Conservation (phyloP, 2,888 invertebrate species). For the Agrochola lychnidis region DNA sequence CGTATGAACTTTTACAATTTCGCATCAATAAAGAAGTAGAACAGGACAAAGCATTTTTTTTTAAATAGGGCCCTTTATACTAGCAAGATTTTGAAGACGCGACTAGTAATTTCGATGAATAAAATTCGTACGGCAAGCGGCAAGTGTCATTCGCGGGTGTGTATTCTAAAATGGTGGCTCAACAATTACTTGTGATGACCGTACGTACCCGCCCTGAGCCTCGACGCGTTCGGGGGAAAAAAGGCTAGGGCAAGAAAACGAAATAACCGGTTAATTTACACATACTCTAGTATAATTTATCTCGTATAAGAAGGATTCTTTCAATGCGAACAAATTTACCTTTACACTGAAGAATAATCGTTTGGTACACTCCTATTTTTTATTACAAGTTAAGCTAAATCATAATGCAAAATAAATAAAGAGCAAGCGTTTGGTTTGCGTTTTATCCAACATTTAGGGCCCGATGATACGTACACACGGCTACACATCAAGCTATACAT, state of each 20-base stretch:
- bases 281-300: constrained; percentile 7
- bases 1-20: not conserved
- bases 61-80: not conserved
- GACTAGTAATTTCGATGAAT: not conserved
- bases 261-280: constrained; percentile 55
- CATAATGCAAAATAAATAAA: not conserved
- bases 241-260: constrained; percentile 59
- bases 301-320: not conserved
- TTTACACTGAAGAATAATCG: not conserved
- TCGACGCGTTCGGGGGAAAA: constrained; percentile 57
- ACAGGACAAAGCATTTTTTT: not conserved
- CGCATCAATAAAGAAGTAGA: not conserved
- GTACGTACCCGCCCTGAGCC: constrained; percentile 60
- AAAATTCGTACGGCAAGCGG: constrained; percentile 8
- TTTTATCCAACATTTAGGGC: not conserved
- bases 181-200: constrained; percentile 54
- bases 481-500: too few species aligned
- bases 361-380: not conserved
- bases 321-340: not conserved
- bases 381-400: not conserved
- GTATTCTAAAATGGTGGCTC: constrained; percentile 45
- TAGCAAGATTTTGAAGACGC: not conserved
- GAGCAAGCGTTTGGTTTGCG: not conserved
- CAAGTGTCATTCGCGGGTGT: constrained; percentile 12
- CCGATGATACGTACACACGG: not conserved